These are phyloP conservation scores for Muntiacus reevesi DNA, from an alignment of 2,113 vertebrate species.

Conservation along the genomic window DNA sequence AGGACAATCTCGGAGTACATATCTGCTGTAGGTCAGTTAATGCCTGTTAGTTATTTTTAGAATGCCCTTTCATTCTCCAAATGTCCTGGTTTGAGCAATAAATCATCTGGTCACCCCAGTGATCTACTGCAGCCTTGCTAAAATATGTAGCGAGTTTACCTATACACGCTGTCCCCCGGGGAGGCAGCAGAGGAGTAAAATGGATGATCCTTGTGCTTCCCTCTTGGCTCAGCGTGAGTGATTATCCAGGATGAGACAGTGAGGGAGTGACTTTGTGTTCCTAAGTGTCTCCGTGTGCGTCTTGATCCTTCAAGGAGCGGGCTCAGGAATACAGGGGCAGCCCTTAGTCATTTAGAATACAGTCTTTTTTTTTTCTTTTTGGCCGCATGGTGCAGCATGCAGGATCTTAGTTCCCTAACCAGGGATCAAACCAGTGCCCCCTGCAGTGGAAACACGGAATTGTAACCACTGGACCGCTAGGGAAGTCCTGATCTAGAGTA, in stretches of 20 bases:
- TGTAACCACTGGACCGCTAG: background rate
- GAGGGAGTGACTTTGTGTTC: background rate
- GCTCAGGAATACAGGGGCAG: background rate
- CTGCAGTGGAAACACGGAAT: background rate
- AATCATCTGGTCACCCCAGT: background rate
- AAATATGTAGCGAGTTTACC: slow-evolving; percentile 30
- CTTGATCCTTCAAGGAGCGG: background rate
- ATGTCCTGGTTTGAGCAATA: background rate
- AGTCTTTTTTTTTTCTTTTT: background rate
- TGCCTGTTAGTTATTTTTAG: background rate
- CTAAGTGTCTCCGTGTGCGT: background rate
- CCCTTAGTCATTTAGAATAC: background rate
- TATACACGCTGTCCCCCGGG: background rate
- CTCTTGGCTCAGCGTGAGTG: background rate
- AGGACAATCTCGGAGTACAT: background rate
- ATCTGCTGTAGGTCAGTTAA: background rate
- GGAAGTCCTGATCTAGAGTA: background rate
- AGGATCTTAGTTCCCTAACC: background rate
- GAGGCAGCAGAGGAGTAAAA: background rate
- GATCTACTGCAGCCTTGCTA: slow-evolving; percentile 13
- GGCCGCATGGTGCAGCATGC: background rate
- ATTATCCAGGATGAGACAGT: background rate
- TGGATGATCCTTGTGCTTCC: background rate
- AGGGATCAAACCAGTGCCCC: background rate
- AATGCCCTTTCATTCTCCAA: background rate